Percentiles rank a stretch among this genome's conserved stretches.
Evolutionary conservation across 2,797 vertebrate species (phyloP).

Genomic region (Furcifer pardalis): DNA sequence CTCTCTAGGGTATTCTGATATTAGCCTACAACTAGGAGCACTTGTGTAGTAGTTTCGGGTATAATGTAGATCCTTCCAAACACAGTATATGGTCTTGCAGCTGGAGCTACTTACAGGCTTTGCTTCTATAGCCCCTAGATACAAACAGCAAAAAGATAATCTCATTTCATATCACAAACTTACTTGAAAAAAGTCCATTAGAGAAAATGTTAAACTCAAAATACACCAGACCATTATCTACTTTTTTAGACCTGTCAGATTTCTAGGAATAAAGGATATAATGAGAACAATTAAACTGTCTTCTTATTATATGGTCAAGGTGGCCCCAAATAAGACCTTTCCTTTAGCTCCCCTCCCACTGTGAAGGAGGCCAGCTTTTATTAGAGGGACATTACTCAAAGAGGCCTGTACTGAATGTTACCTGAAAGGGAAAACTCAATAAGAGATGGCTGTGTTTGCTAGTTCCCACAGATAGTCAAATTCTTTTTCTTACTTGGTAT

Average conservation of each 20-base stretch:
- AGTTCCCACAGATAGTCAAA: neutral
- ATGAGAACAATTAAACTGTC: neutral
- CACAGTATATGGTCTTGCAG: neutral
- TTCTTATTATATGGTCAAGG: neutral
- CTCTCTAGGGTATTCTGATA: neutral
- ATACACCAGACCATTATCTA: neutral
- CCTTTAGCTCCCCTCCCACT: neutral
- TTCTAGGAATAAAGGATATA: neutral
- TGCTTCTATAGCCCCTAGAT: neutral
- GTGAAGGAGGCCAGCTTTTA: neutral
- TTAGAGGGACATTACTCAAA: neutral
- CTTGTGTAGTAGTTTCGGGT: neutral
- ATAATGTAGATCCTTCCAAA: neutral
- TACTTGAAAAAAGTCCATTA: neutral
- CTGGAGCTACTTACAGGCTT: neutral
- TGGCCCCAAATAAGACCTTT: neutral
- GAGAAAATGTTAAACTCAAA: neutral
- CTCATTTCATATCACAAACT: neutral
- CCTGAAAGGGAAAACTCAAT: too few species aligned
- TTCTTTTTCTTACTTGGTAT: neutral
- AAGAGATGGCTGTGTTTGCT: neutral
- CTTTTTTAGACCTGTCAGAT: neutral
- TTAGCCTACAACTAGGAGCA: neutral
- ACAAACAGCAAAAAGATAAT: neutral
- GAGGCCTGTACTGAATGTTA: neutral